These are phyloP conservation scores for Leptinotarsa defecta DNA, from an alignment of 1,140 invertebrate species.

Conservation along the genomic window DNA sequence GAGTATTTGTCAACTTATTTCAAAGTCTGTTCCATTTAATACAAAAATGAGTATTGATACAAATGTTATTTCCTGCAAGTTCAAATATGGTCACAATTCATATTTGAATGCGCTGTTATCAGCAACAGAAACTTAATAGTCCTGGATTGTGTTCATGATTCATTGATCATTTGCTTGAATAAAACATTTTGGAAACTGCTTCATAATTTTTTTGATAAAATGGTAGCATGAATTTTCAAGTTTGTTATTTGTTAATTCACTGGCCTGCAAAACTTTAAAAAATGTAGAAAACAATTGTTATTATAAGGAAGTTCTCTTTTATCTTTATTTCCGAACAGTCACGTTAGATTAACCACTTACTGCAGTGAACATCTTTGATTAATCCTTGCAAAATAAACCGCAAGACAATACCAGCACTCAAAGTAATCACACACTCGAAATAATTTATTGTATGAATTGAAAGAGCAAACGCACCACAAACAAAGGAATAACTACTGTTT, in stretches of 20 bases:
- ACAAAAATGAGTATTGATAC: too few species aligned
- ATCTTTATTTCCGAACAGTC: background rate
- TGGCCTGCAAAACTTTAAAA: background rate
- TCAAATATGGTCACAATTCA: too few species aligned
- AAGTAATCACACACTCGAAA: background rate
- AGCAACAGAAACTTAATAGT: too few species aligned
- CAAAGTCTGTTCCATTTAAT: too few species aligned
- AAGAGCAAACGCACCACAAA: conserved; percentile 20
- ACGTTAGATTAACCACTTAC: conserved; percentile 5
- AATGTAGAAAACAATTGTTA: background rate
- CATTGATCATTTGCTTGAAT: too few species aligned
- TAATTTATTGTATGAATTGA: background rate
- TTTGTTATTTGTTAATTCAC: background rate
- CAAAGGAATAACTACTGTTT: conserved; percentile 27
- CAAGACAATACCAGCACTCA: conserved; percentile 2
- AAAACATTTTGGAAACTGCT: background rate
- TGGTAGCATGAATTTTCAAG: background rate
- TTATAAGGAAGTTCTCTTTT: background rate
- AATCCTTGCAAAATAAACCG: conserved; percentile 7
- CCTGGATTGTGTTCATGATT: too few species aligned
- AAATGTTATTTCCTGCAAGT: too few species aligned
- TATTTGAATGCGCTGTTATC: too few species aligned
- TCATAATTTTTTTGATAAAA: background rate
- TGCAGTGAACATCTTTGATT: conserved; percentile 7
- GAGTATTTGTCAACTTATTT: too few species aligned